These are phyloP conservation scores for Lathronympha strigana DNA, from an alignment of 2,888 invertebrate genomes.

Conservation along the genomic window DNA sequence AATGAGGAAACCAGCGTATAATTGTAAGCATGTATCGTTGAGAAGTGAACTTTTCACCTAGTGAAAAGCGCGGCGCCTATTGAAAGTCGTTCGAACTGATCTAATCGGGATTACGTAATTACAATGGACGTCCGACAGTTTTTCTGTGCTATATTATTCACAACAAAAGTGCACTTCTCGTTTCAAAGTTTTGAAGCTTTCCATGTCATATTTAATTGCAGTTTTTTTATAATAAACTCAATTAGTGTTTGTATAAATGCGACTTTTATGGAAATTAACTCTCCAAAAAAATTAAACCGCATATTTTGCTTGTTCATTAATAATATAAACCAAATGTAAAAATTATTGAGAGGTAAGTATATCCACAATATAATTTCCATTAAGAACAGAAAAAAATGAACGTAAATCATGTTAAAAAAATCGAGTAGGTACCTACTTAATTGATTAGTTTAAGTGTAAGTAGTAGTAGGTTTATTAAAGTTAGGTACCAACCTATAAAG, in stretches of 20 bases:
- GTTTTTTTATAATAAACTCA: background rate
- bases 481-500: no score
- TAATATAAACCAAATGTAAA: no score
- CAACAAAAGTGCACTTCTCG: conserved; percentile 18
- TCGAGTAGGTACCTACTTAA: no score
- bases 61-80: background rate
- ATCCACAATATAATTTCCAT: no score
- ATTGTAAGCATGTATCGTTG: conserved; percentile 46
- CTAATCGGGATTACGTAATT: background rate
- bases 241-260: conserved; percentile 48
- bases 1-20: conserved; percentile 59
- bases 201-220: background rate
- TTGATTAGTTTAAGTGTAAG: no score
- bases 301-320: background rate
- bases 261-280: conserved; percentile 41
- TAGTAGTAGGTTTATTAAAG: no score
- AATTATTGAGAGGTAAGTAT: background rate
- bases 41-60: conserved; percentile 8
- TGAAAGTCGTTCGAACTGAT: conserved; percentile 1
- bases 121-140: background rate
- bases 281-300: background rate
- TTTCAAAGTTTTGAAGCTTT: conserved; percentile 23
- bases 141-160: conserved; percentile 7
- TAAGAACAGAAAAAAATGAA: no score
- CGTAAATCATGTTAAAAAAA: no score